Percentiles rank a stretch among this genome's conserved stretches.
Evolutionary conservation across 2,797 vertebrate genomes (phyloP).

Genomic region (Simalia tracyae): DNA sequence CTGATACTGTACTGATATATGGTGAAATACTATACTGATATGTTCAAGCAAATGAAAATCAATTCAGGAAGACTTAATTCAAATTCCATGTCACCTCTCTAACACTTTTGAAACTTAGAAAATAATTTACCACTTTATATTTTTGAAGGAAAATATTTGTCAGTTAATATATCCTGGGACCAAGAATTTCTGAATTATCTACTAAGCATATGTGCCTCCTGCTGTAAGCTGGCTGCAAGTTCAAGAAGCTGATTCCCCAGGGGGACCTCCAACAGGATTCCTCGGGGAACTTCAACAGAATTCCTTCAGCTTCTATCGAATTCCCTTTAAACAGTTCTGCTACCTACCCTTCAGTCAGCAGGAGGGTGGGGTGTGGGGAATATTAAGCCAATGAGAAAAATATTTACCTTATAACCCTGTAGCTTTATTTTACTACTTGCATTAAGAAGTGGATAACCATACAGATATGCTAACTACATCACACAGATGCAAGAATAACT

Average conservation of each 20-base stretch:
- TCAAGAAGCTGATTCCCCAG: not conserved
- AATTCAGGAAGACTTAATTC: not conserved
- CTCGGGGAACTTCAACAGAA: not conserved
- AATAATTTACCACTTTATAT: not conserved
- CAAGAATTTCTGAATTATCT: not conserved
- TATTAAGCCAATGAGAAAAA: not conserved
- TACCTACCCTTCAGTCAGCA: not conserved
- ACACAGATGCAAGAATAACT: not conserved
- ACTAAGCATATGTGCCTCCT: not conserved
- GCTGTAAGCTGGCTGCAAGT: not conserved
- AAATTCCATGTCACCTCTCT: not conserved
- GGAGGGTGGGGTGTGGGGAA: not conserved
- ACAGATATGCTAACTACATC: not conserved
- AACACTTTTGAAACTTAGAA: not conserved
- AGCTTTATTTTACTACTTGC: not conserved
- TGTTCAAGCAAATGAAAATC: slow-evolving; percentile 17
- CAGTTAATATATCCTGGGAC: not conserved
- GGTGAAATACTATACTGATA: not conserved
- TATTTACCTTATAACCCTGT: not conserved
- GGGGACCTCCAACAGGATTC: not conserved
- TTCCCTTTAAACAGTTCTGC: not conserved
- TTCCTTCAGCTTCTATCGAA: not conserved
- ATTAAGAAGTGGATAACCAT: not conserved
- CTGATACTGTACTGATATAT: too few species aligned
- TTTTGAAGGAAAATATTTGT: not conserved